These are phyloP conservation scores for Amblyjoppa proteus DNA, from an alignment of 2,888 invertebrate species.

Conservation along the genomic window DNA sequence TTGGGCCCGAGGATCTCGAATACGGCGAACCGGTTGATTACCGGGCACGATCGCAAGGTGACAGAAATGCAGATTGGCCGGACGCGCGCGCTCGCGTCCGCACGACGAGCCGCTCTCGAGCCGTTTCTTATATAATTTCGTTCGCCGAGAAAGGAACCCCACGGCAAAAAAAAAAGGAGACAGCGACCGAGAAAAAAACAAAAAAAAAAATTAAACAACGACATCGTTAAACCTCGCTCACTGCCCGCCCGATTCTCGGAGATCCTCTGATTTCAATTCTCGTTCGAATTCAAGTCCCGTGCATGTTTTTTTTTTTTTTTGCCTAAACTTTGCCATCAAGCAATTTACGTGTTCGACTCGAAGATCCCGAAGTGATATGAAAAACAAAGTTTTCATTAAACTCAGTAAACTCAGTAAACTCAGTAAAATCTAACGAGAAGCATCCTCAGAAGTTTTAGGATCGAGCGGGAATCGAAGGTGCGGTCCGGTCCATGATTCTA, in stretches of 20 bases:
- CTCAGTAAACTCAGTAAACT: too few relatives aligned
- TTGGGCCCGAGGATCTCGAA: constrained; percentile 20
- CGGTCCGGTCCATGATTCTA: too few relatives aligned
- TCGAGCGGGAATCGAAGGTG: too few relatives aligned
- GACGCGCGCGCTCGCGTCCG: constrained; percentile 19
- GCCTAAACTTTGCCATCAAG: not conserved
- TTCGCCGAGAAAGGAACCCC: constrained; percentile 39
- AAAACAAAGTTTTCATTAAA: too few relatives aligned
- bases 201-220: constrained; percentile 31
- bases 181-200: constrained; percentile 14
- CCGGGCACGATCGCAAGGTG: constrained; percentile 58
- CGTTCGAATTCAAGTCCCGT: not conserved
- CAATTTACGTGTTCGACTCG: too few relatives aligned
- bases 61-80: constrained; percentile 65
- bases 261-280: constrained; percentile 23
- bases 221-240: constrained; percentile 37
- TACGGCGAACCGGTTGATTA: constrained; percentile 64
- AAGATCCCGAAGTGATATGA: too few relatives aligned
- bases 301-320: not conserved
- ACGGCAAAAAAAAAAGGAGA: constrained; percentile 40
- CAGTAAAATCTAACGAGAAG: too few relatives aligned
- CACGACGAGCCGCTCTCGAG: constrained; percentile 51
- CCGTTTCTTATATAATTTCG: constrained; percentile 54
- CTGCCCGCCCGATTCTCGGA: constrained; percentile 1
- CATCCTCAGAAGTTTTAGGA: too few relatives aligned